Conservation (phyloP, 1,140 invertebrate genomes). For the Saxidomus purpurata region DNA sequence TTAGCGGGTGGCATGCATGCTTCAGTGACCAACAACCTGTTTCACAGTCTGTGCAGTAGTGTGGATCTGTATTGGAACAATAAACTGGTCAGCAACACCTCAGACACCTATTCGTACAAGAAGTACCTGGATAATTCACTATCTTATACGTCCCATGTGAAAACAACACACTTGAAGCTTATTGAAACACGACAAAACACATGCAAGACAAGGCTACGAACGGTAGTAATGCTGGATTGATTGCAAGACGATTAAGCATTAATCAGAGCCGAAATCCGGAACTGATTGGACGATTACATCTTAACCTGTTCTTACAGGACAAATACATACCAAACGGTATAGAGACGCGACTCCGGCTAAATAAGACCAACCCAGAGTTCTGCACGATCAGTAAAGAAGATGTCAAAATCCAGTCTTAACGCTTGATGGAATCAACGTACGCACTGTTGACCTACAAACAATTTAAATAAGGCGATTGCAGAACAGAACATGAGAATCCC, state of each 20-base stretch:
- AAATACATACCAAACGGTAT: background rate
- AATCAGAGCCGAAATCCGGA: no score
- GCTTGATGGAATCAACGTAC: background rate
- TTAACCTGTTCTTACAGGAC: background rate
- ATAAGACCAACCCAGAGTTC: background rate
- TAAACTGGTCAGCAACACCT: background rate
- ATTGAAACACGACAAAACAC: background rate
- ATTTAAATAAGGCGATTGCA: background rate
- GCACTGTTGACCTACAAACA: background rate
- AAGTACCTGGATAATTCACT: background rate
- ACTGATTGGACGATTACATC: no score
- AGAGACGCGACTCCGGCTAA: background rate
- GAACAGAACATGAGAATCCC: no score
- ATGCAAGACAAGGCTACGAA: background rate
- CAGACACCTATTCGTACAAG: background rate
- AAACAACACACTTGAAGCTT: background rate
- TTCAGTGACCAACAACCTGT: background rate
- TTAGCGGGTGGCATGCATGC: background rate
- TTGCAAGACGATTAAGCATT: no score
- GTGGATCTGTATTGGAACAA: slow-evolving; percentile 1
- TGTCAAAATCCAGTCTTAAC: background rate
- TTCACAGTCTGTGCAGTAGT: background rate
- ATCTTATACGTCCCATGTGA: background rate
- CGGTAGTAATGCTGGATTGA: background rate
- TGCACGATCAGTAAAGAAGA: no score